Evolutionary conservation across 2,797 vertebrate genomes (phyloP).

Genomic region (Cirrhinus mrigala): DNA sequence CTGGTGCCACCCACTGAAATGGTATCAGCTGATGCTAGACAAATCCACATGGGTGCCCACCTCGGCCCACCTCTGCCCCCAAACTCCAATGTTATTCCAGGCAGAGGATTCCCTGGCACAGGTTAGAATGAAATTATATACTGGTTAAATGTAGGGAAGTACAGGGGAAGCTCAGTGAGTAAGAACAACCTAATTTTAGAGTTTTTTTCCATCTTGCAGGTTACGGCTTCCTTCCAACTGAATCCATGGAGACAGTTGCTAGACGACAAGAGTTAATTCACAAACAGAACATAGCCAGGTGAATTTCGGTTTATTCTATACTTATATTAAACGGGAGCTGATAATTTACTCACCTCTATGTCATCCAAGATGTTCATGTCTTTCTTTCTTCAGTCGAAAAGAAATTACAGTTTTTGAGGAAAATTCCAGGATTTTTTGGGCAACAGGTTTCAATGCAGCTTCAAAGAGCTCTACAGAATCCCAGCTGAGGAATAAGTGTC

Average conservation of each 20-base stretch:
- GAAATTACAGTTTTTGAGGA: no score
- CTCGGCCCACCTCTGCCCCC: slow-evolving; percentile 81
- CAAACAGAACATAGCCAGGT: slow-evolving; percentile 96
- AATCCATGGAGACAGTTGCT: slow-evolving; percentile 90
- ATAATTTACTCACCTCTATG: no score
- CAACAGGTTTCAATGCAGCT: no score
- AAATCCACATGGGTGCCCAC: slow-evolving; percentile 86
- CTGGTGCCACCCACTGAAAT: slow-evolving; percentile 84
- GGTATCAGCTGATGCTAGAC: slow-evolving; percentile 85
- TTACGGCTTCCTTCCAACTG: slow-evolving; percentile 88
- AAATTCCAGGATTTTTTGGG: no score
- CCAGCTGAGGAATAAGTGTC: no score
- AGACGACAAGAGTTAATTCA: slow-evolving; percentile 93
- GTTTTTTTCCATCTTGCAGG: slow-evolving; percentile 67
- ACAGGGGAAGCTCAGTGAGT: not conserved
- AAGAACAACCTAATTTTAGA: not conserved
- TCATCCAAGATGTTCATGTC: no score
- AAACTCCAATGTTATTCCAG: slow-evolving; percentile 81
- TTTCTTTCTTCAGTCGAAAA: no score
- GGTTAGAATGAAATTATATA: slow-evolving; percentile 67
- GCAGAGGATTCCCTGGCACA: slow-evolving; percentile 82
- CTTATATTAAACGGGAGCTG: not conserved
- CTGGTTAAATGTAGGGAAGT: not conserved
- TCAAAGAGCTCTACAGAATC: no score
- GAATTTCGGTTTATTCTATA: slow-evolving; percentile 46